Conservation (phyloP, 2,113 vertebrate species). For the Hyaena hyaena region DNA sequence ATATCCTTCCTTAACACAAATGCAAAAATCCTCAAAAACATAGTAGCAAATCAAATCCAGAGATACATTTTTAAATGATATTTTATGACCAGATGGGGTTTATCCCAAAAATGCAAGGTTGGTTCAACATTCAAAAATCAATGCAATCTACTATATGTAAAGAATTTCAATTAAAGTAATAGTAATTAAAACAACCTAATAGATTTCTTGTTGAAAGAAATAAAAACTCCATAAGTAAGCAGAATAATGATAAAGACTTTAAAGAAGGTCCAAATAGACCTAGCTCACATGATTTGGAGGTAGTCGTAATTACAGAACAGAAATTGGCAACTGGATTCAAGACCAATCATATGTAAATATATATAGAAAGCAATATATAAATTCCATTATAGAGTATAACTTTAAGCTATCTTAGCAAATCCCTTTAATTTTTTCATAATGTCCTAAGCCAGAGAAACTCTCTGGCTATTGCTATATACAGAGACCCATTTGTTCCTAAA, state of each 20-base stretch:
- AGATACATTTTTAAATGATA: not conserved
- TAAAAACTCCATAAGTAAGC: not conserved
- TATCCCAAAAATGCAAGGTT: not conserved
- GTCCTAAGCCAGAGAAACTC: not conserved
- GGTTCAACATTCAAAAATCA: slow-evolving; percentile 2
- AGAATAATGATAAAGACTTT: not conserved
- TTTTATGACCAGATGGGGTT: not conserved
- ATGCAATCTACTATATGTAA: not conserved
- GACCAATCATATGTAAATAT: not conserved
- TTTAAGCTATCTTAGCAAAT: not conserved
- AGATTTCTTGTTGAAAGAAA: not conserved
- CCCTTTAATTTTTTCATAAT: not conserved
- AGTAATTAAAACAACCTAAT: not conserved
- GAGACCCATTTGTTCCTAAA: not conserved
- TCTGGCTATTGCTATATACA: not conserved
- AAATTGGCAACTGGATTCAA: not conserved
- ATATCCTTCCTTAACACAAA: not conserved
- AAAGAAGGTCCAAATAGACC: not conserved
- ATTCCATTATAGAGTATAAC: not conserved
- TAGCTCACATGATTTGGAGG: not conserved
- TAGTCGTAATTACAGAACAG: not conserved
- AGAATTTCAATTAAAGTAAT: not conserved
- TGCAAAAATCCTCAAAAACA: slow-evolving; percentile 17
- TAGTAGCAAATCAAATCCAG: not conserved
- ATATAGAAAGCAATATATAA: not conserved